These are phyloP conservation scores for Rhinichthys klamathensis DNA, from an alignment of 2,113 vertebrate species.

Conservation along the genomic window DNA sequence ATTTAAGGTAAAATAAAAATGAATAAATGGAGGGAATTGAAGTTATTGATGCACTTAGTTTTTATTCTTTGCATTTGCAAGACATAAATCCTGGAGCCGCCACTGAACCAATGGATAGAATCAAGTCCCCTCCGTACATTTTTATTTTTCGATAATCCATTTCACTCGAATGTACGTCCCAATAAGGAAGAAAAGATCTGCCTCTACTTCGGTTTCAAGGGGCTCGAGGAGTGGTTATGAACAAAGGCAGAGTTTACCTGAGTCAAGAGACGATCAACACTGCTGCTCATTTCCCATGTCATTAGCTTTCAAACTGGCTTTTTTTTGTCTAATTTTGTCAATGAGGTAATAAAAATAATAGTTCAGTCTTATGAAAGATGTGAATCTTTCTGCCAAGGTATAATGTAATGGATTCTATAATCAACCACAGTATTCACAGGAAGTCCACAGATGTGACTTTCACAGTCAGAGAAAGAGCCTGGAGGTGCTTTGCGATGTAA, in stretches of 20 bases:
- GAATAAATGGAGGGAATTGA: too few relatives aligned
- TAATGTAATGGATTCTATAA: not conserved
- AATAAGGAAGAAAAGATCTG: not conserved
- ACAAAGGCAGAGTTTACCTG: too few relatives aligned
- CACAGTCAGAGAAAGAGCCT: not conserved
- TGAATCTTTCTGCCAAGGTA: not conserved
- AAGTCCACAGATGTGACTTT: slow-evolving; percentile 2
- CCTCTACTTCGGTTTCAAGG: not conserved
- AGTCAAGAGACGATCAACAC: too few relatives aligned
- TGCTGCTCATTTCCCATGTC: too few relatives aligned
- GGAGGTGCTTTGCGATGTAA: slow-evolving; percentile 2
- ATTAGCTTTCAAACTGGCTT: not conserved
- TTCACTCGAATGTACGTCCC: too few relatives aligned
- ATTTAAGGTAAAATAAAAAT: too few relatives aligned
- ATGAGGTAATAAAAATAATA: not conserved
- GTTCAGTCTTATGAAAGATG: not conserved
- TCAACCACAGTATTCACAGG: not conserved
- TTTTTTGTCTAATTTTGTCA: not conserved
- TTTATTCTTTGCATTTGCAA: too few relatives aligned
- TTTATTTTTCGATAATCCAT: not conserved
- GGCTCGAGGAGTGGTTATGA: too few relatives aligned
- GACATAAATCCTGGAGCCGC: too few relatives aligned
- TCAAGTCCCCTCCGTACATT: too few relatives aligned
- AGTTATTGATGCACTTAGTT: too few relatives aligned
- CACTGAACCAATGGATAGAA: too few relatives aligned